A percentile compares a stretch with the other conserved stretches of the same genome.
phyloP scores from a whole-genome alignment of 2,888 invertebrate species.

The Catocala fraxini region DNA sequence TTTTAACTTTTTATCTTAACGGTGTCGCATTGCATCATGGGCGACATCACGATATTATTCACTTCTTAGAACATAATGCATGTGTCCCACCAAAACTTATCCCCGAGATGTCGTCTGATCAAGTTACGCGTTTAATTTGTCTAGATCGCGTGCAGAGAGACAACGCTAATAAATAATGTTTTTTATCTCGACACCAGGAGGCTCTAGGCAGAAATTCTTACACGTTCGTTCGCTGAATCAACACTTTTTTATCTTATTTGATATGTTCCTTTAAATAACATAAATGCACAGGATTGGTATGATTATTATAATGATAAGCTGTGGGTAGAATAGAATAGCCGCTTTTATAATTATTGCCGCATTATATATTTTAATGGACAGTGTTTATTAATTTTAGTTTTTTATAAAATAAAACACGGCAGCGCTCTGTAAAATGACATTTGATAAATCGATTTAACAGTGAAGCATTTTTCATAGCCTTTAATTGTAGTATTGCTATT shows the following conservation, averaged over 20 bases:
- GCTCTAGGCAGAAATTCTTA: slow-evolving; percentile 83
- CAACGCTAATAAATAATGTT: slow-evolving; percentile 81
- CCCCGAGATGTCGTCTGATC: slow-evolving; percentile 69
- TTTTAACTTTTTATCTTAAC: slow-evolving; percentile 43
- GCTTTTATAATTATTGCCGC: no score
- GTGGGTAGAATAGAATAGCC: slow-evolving; percentile 1
- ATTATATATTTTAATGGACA: no score
- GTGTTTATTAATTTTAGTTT: no score
- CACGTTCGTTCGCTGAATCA: slow-evolving; percentile 80
- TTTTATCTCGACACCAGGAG: slow-evolving; percentile 79
- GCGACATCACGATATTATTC: slow-evolving; percentile 54
- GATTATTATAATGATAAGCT: slow-evolving; percentile 36
- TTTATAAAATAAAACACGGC: not conserved
- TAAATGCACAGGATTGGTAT: slow-evolving; percentile 50
- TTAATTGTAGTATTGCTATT: slow-evolving; percentile 4
- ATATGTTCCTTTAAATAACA: slow-evolving; percentile 53
- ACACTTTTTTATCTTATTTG: slow-evolving; percentile 68
- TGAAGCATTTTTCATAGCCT: slow-evolving; percentile 7
- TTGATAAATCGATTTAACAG: slow-evolving; percentile 10
- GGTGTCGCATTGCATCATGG: slow-evolving; percentile 53
- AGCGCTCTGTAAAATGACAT: not conserved
- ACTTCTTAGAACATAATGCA: slow-evolving; percentile 64
- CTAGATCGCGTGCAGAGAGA: slow-evolving; percentile 81
- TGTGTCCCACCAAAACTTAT: slow-evolving; percentile 65
- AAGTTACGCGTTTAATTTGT: slow-evolving; percentile 85